These are phyloP conservation scores for Catotricha subobsoleta DNA, from an alignment of 2,888 invertebrate species.

Conservation along the genomic window DNA sequence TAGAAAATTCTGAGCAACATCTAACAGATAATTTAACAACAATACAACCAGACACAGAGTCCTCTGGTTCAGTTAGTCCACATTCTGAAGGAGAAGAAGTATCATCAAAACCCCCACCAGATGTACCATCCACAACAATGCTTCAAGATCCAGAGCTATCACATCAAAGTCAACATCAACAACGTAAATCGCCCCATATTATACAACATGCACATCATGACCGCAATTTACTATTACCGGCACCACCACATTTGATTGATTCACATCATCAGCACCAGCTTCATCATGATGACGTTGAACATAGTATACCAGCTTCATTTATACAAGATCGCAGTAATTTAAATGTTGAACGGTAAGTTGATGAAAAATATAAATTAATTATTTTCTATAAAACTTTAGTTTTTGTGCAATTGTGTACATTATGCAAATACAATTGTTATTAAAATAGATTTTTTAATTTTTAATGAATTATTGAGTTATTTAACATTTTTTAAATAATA, in stretches of 20 bases:
- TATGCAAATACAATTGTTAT: background rate
- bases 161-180: conserved; percentile 12
- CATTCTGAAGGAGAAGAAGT: conserved; percentile 5
- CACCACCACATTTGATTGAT: conserved; percentile 7
- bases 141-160: background rate
- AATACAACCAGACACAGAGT: too few relatives aligned
- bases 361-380: background rate
- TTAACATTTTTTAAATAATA: too few relatives aligned
- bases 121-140: conserved; percentile 1
- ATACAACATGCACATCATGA: background rate
- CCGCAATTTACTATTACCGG: conserved; percentile 12
- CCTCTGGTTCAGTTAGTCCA: conserved; percentile 12
- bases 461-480: background rate
- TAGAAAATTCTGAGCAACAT: background rate
- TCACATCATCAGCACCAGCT: conserved; percentile 17
- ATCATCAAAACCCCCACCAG: background rate
- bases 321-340: conserved; percentile 33
- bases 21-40: conserved; percentile 8
- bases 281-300: conserved; percentile 30
- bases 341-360: conserved; percentile 13
- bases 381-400: background rate
- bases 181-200: conserved; percentile 13
- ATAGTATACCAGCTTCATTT: conserved; percentile 36
- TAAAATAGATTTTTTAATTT: background rate
- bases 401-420: background rate